Conservation (phyloP, 2,797 vertebrate species). For the Sciurus vulgaris region DNA sequence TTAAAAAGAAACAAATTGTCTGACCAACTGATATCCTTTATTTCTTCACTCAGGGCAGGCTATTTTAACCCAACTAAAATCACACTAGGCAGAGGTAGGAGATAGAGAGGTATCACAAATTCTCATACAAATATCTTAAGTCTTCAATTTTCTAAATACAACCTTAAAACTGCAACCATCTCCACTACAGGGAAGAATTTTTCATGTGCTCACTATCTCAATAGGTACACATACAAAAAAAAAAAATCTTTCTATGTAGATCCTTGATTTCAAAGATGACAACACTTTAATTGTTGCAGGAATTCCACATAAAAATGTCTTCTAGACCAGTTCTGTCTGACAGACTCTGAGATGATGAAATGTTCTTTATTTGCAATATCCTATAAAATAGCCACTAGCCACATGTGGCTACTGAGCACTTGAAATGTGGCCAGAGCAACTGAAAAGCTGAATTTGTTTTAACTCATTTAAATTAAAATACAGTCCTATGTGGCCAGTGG, state of each 20-base stretch:
- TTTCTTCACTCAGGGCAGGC: conserved; percentile 45
- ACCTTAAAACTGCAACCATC: neutral
- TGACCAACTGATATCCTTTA: conserved; percentile 39
- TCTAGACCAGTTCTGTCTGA: neutral
- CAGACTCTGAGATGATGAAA: neutral
- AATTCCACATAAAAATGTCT: neutral
- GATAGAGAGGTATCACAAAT: neutral
- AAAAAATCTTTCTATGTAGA: neutral
- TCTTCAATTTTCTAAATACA: conserved; percentile 57
- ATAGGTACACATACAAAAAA: neutral
- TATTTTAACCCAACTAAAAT: conserved; percentile 57
- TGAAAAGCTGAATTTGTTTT: conserved; percentile 36
- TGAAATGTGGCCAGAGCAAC: conserved; percentile 18
- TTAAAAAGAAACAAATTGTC: conserved; percentile 51
- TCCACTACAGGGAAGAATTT: conserved; percentile 49
- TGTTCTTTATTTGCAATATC: too few species aligned
- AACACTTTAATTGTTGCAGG: neutral
- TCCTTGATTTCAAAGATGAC: conserved; percentile 36
- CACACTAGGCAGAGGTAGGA: neutral
- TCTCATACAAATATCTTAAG: conserved; percentile 26
- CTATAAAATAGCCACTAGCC: neutral
- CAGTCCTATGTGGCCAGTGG: neutral
- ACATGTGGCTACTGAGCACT: neutral
- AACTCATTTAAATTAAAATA: conserved; percentile 53
- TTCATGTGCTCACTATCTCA: conserved; percentile 52